Base-by-base conservation (phyloP, 2,888 invertebrate species). In the Dromius quadrimaculatus region DNA sequence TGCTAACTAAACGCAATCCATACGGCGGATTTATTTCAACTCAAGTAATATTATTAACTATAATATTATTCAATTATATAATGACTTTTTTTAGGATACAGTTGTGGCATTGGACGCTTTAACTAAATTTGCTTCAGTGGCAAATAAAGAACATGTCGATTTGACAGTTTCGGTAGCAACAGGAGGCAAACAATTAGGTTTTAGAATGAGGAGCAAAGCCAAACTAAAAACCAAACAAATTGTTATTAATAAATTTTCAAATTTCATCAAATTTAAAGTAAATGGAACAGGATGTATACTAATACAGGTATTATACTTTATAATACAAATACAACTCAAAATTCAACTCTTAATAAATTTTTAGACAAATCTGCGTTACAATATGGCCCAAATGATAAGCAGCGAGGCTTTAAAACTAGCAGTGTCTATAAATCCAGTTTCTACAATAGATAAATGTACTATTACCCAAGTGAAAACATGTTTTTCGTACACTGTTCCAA, bases 1-100 rank as follows among this genome's bases (percentile, higher is more conserved):
- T 94, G 54, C 85, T 89, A 3, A 84, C 88, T 1, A 90, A 92
- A 77, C 83, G 90, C 41, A 87, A 88, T 71, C 82, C 87, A 2
- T 82, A 86, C 1, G 93, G 93, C 1, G 92, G 92, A 0, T 93
- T 93, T 76, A 81, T 88, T 0, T 89, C 92, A 0, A 92, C 93
- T 0, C 93, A 91, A 85, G 89, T 88, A 74, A 74, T 50, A 5
- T 23, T 50, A 4, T 45, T 23, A 50, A 22, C 9, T 13, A 41
- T 41, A 36, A 17, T 20, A n/a, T 61, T 19, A 36, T 38, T 38
- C 5, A 32, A 32, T 4, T 41, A 17, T 6, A 38, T 28, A 34
- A 65, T 65, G 34, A 20, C 23, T 36, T 22, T 72, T 75, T 79
- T 63, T 76, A 86, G 84, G 89, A 89, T 75, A 88, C 89, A 0